Conservation (phyloP, 2,113 vertebrate species). For the Fulica atra region DNA sequence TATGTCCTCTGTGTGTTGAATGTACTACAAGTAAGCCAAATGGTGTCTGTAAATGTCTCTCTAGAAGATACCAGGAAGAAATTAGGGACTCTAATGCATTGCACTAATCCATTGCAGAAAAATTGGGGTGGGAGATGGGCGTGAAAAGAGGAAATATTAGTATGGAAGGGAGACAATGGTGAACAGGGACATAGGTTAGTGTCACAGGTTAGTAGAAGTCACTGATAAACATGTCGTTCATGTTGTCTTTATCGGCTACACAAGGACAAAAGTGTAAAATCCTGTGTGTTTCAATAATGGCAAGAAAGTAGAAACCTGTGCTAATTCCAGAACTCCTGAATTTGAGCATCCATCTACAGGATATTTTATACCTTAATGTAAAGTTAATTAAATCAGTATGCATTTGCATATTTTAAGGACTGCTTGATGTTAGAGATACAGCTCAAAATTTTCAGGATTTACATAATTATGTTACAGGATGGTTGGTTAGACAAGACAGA, state of each 20-base stretch:
- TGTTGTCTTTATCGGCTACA: neutral
- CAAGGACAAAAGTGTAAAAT: neutral
- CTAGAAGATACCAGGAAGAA: neutral
- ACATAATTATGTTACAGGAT: neutral
- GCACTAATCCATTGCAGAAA: neutral
- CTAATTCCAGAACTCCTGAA: neutral
- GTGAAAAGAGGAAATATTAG: neutral
- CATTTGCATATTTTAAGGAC: neutral
- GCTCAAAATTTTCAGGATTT: neutral
- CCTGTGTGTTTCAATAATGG: neutral
- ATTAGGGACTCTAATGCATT: neutral
- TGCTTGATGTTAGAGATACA: neutral
- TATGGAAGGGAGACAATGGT: neutral
- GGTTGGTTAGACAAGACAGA: neutral
- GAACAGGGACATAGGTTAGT: neutral
- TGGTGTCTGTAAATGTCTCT: neutral
- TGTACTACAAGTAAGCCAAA: neutral
- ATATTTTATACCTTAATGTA: neutral
- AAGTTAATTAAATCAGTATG: neutral
- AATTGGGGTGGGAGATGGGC: accelerated
- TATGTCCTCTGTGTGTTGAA: neutral
- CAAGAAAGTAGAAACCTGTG: neutral
- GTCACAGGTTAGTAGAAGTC: neutral
- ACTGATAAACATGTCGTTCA: neutral
- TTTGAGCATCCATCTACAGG: accelerated